These are phyloP conservation scores for Folsomia candida DNA, from an alignment of 2,888 invertebrate genomes.

Conservation along the genomic window DNA sequence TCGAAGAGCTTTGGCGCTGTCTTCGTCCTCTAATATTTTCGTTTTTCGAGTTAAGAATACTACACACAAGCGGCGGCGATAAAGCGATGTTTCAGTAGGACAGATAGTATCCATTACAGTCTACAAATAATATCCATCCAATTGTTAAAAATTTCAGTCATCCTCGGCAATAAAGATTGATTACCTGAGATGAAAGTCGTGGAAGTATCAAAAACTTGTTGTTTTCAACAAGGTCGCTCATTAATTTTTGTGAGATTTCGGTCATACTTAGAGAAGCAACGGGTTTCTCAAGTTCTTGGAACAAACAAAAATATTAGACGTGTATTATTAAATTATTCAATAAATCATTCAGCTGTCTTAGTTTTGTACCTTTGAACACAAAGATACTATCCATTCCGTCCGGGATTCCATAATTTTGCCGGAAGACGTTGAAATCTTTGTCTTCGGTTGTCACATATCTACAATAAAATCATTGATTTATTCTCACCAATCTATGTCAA, in stretches of 20 bases:
- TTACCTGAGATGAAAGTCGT: conserved; percentile 84
- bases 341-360: too few relatives aligned
- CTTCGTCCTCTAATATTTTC: conserved; percentile 37
- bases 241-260: conserved; percentile 81
- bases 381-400: conserved; percentile 75
- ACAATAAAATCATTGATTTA: conserved; percentile 13
- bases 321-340: too few relatives aligned
- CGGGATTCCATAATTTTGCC: conserved; percentile 69
- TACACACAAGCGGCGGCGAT: conserved; percentile 71
- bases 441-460: conserved; percentile 50
- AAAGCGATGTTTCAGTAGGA: conserved; percentile 80
- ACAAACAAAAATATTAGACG: too few relatives aligned
- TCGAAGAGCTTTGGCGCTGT: conserved; percentile 33
- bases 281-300: conserved; percentile 76
- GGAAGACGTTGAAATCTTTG: conserved; percentile 64
- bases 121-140: conserved; percentile 19
- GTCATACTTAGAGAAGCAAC: conserved; percentile 84
- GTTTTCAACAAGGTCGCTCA: conserved; percentile 81
- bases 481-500: too few relatives aligned
- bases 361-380: too few relatives aligned
- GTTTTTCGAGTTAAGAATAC: conserved; percentile 68
- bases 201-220: conserved; percentile 87
- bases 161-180: too few relatives aligned
- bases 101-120: conserved; percentile 73
- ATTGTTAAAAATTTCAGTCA: background rate